Conservation (phyloP, 2,797 vertebrate species). For the Trematomus bernacchii region DNA sequence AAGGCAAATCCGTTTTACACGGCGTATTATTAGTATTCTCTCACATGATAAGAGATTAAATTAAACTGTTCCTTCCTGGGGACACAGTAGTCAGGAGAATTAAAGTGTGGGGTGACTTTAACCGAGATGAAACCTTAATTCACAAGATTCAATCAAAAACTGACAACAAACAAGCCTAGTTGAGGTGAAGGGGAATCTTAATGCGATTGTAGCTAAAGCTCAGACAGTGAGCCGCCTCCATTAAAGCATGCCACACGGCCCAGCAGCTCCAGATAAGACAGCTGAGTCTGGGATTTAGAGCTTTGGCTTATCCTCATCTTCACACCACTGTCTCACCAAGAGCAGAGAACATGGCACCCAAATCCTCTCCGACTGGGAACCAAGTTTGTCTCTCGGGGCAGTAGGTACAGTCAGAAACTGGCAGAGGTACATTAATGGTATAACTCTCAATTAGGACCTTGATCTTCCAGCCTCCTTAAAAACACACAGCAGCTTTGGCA, state of each 20-base stretch:
- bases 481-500: conserved; percentile 74
- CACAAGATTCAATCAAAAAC: conserved; percentile 80
- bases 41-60: conserved; percentile 61
- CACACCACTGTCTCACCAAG: conserved; percentile 85
- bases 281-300: conserved; percentile 88
- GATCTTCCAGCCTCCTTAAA: conserved; percentile 63
- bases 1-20: conserved; percentile 35
- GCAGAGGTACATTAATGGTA: conserved; percentile 68
- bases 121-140: conserved; percentile 71
- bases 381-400: conserved; percentile 80
- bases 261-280: conserved; percentile 88
- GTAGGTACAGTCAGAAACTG: conserved; percentile 51
- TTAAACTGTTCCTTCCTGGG: conserved; percentile 55
- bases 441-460: conserved; percentile 68
- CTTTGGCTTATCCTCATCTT: conserved; percentile 89
- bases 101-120: conserved; percentile 67
- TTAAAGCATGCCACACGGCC: conserved; percentile 86
- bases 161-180: conserved; percentile 82
- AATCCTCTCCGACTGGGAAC: conserved; percentile 82
- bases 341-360: conserved; percentile 77
- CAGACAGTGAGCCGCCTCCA: conserved; percentile 87
- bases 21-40: conserved; percentile 46
- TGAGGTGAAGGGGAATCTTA: conserved; percentile 85
- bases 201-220: conserved; percentile 87
- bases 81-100: conserved; percentile 53